A percentile compares a stretch with the other conserved stretches of the same genome.
These are phyloP conservation scores for Drosophila jambulina DNA, from an alignment of 1,140 invertebrate genomes.

Conservation along the genomic window DNA sequence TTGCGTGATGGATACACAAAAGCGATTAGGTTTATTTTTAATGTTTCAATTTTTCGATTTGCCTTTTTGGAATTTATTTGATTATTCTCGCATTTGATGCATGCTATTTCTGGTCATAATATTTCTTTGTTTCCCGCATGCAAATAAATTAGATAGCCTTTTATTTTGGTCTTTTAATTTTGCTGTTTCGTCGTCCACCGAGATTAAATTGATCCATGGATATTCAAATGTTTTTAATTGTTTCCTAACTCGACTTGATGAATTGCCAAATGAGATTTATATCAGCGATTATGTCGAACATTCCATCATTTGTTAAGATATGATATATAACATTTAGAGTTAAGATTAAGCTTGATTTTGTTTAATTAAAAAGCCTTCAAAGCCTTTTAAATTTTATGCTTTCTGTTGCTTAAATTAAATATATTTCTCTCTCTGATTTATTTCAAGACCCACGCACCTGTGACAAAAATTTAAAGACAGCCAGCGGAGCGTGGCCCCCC, in stretches of 20 bases:
- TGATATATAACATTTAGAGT: too few species aligned
- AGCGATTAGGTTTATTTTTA: conserved; percentile 67
- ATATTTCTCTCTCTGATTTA: not conserved
- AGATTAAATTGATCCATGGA: conserved; percentile 3
- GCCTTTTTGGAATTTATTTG: conserved; percentile 48
- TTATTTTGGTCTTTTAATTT: conserved; percentile 28
- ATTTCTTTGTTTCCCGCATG: conserved; percentile 38
- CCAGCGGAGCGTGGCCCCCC: conserved; percentile 19
- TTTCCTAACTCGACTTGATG: conserved; percentile 19
- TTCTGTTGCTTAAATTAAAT: not conserved
- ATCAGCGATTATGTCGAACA: not conserved
- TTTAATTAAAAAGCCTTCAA: not conserved
- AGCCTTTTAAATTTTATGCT: not conserved
- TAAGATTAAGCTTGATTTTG: not conserved
- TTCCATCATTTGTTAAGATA: not conserved
- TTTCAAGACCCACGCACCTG: conserved; percentile 1
- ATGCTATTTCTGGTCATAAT: conserved; percentile 51
- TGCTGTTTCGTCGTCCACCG: not conserved
- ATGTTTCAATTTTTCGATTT: conserved; percentile 62
- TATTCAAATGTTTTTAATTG: conserved; percentile 34
- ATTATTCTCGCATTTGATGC: conserved; percentile 37
- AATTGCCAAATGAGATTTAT: conserved; percentile 23
- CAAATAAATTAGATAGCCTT: conserved; percentile 34
- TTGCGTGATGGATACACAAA: conserved; percentile 67
- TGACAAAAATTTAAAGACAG: conserved; percentile 14